Evolutionary conservation across 2,797 vertebrate genomes (phyloP).

Genomic region (Selene dorsalis): DNA sequence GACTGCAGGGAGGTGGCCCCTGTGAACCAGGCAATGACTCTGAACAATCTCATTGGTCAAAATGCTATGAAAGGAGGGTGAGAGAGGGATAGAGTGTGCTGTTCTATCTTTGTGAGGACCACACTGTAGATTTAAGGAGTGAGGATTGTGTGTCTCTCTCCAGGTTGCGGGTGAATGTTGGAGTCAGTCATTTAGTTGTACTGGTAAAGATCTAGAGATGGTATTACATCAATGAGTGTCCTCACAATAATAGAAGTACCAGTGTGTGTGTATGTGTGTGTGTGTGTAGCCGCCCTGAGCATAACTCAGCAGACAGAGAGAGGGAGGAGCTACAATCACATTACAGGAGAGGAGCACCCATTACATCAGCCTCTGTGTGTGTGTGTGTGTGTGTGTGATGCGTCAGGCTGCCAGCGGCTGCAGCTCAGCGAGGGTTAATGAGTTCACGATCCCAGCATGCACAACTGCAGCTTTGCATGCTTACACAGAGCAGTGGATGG

Average conservation of each 20-base stretch:
- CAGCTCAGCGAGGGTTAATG: slow-evolving; percentile 61
- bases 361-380: slow-evolving; percentile 52
- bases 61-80: slow-evolving; percentile 10
- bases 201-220: no score
- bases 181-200: no score
- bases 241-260: no score
- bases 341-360: slow-evolving; percentile 47
- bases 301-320: slow-evolving; percentile 46
- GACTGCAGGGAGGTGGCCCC: slow-evolving; percentile 37
- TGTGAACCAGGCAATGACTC: slow-evolving; percentile 49
- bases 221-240: no score
- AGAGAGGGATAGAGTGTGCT: no score
- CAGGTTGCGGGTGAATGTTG: no score
- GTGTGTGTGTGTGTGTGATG: not conserved
- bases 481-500: not conserved
- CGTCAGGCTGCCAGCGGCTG: slow-evolving; percentile 39
- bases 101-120: no score
- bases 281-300: slow-evolving; percentile 22
- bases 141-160: no score
- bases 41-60: slow-evolving; percentile 44
- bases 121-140: no score
- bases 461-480: slow-evolving; percentile 4
- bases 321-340: slow-evolving; percentile 39
- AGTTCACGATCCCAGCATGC: slow-evolving; percentile 71
- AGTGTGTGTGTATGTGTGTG: not conserved